A percentile compares a stretch with the other conserved stretches of the same genome.
phyloP scores from a whole-genome alignment of 2,797 vertebrate species.

The Mallotus villosus region DNA sequence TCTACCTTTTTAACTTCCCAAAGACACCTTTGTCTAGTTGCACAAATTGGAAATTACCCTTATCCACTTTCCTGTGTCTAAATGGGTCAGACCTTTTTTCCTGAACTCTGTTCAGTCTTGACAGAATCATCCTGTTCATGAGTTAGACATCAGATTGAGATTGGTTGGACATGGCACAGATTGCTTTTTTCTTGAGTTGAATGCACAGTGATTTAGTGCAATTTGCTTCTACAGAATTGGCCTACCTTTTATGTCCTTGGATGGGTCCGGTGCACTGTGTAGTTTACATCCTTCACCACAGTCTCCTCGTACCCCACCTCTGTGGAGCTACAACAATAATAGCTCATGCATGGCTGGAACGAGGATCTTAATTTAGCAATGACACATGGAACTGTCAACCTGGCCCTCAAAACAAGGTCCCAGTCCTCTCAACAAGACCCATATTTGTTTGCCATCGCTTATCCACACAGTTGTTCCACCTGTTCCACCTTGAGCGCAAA shows the following conservation, averaged over 20 bases:
- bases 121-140: neutral
- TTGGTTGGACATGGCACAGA: too few species aligned
- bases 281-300: constrained; percentile 53
- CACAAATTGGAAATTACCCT: neutral
- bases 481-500: constrained; percentile 37
- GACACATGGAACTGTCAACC: constrained; percentile 24
- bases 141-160: neutral
- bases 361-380: constrained; percentile 40
- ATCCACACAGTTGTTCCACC: constrained; percentile 44
- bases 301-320: constrained; percentile 31
- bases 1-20: neutral
- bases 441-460: constrained; percentile 27
- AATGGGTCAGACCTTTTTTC: neutral
- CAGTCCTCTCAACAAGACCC: constrained; percentile 17
- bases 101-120: neutral
- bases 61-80: neutral
- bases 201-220: too few species aligned
- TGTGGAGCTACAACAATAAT: constrained; percentile 46
- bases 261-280: constrained; percentile 28
- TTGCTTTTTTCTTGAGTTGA: too few species aligned
- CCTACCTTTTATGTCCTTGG: constrained; percentile 41
- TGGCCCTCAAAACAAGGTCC: constrained; percentile 22
- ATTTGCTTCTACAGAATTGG: too few species aligned
- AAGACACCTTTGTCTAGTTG: neutral
- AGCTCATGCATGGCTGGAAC: constrained; percentile 24